Percentiles rank a stretch among this genome's conserved stretches.
phyloP scores from a whole-genome alignment of 2,888 invertebrate species.

The Mythimna ferrago region DNA sequence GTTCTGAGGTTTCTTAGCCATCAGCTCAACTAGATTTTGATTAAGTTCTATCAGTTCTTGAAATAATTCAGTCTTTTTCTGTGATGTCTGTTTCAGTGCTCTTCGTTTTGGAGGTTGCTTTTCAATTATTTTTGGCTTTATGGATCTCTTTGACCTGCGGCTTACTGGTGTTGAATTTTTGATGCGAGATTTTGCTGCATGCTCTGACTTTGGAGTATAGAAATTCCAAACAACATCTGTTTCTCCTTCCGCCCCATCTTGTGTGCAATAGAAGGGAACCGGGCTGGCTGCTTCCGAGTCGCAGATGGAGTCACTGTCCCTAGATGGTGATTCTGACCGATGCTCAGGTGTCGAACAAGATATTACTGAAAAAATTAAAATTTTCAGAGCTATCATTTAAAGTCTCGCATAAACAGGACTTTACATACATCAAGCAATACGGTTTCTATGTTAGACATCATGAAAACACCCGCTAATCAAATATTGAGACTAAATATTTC shows the following conservation, averaged over 20 bases:
- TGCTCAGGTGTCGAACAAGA: constrained; percentile 86
- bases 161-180: constrained; percentile 85
- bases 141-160: constrained; percentile 76
- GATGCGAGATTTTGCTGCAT: constrained; percentile 69
- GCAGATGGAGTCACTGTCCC: constrained; percentile 85
- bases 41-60: constrained; percentile 86
- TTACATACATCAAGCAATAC: not conserved
- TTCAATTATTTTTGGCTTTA: constrained; percentile 77
- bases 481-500: not conserved
- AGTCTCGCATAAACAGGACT: not conserved
- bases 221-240: constrained; percentile 89
- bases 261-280: constrained; percentile 87
- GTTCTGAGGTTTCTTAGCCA: constrained; percentile 74
- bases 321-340: constrained; percentile 81
- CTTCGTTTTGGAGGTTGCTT: constrained; percentile 79
- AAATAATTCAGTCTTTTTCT: constrained; percentile 82
- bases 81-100: constrained; percentile 71
- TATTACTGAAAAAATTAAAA: constrained; percentile 75
- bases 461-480: not conserved
- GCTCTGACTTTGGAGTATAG: constrained; percentile 86
- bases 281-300: constrained; percentile 87
- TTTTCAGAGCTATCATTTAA: not conserved
- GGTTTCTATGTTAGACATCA: not conserved
- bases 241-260: constrained; percentile 88
- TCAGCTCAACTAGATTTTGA: constrained; percentile 83